Percentiles rank a stretch among this genome's conserved stretches.
Conservation (phyloP, 1,140 invertebrate genomes). For the Brachionus sp. region DNA sequence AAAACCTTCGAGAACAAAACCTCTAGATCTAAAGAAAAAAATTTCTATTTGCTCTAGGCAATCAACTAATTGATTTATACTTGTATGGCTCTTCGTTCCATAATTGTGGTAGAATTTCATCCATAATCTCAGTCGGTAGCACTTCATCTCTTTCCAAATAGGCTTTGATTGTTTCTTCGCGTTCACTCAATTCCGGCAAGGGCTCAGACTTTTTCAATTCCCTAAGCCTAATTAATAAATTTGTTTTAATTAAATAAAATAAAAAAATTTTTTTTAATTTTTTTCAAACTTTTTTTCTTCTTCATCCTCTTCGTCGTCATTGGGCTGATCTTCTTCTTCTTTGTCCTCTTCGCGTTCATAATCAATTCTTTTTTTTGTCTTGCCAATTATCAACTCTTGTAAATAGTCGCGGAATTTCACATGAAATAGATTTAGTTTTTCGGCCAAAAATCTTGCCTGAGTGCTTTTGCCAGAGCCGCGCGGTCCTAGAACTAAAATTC, state of each 20-base stretch:
- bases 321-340: slow-evolving; percentile 50
- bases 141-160: slow-evolving; percentile 54
- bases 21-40: slow-evolving; percentile 48
- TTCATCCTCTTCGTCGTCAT: slow-evolving; percentile 26
- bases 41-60: too few relatives aligned
- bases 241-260: background rate
- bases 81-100: slow-evolving; percentile 59
- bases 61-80: too few relatives aligned
- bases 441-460: slow-evolving; percentile 55
- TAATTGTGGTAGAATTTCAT: slow-evolving; percentile 54
- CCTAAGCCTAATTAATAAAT: background rate
- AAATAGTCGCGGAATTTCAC: slow-evolving; percentile 58
- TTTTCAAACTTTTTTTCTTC: slow-evolving; percentile 43
- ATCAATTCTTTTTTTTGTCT: slow-evolving; percentile 58
- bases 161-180: slow-evolving; percentile 58
- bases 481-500: slow-evolving; percentile 56
- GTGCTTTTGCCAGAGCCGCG: slow-evolving; percentile 57
- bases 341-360: slow-evolving; percentile 55
- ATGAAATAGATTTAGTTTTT: slow-evolving; percentile 58
- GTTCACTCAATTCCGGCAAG: slow-evolving; percentile 55
- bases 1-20: slow-evolving; percentile 60
- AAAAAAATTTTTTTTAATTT: slow-evolving; percentile 19
- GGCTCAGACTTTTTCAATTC: slow-evolving; percentile 49
- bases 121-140: slow-evolving; percentile 54
- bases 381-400: slow-evolving; percentile 59